Percentiles rank a stretch among this genome's conserved stretches.
Conservation (phyloP, 2,113 vertebrate species). For the Zonotrichia leucophrys region DNA sequence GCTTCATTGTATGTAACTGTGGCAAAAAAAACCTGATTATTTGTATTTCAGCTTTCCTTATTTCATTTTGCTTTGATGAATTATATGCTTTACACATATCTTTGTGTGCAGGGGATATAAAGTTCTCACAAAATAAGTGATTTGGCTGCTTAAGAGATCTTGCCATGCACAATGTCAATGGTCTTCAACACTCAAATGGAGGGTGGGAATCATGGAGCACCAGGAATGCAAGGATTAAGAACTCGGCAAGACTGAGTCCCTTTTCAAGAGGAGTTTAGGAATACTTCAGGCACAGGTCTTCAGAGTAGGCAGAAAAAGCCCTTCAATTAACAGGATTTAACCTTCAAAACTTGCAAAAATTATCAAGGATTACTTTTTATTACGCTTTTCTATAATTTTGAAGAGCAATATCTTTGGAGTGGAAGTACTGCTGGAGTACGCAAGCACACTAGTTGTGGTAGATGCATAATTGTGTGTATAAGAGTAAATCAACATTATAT, state of each 20-base stretch:
- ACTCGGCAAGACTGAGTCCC: rapidly evolving
- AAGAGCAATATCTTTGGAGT: not conserved
- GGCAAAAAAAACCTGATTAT: not conserved
- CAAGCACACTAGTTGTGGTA: not conserved
- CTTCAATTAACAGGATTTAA: not conserved
- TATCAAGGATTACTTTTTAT: not conserved
- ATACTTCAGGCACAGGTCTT: not conserved
- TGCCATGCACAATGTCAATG: rapidly evolving
- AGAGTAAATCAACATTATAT: not conserved
- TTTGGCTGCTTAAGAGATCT: not conserved
- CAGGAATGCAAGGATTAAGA: not conserved
- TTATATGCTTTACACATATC: not conserved
- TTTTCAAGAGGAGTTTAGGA: not conserved
- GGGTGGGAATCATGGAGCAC: not conserved
- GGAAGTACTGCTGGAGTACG: not conserved
- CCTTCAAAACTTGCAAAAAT: not conserved
- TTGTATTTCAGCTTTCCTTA: not conserved
- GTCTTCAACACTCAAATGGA: not conserved
- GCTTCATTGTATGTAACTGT: not conserved
- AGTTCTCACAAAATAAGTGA: not conserved
- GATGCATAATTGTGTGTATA: rapidly evolving
- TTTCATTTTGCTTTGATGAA: not conserved
- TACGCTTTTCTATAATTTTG: not conserved
- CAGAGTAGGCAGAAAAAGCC: not conserved
- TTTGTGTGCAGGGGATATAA: not conserved